Base-by-base conservation (phyloP, 2,113 vertebrate species). In the Myrmecobius fasciatus region DNA sequence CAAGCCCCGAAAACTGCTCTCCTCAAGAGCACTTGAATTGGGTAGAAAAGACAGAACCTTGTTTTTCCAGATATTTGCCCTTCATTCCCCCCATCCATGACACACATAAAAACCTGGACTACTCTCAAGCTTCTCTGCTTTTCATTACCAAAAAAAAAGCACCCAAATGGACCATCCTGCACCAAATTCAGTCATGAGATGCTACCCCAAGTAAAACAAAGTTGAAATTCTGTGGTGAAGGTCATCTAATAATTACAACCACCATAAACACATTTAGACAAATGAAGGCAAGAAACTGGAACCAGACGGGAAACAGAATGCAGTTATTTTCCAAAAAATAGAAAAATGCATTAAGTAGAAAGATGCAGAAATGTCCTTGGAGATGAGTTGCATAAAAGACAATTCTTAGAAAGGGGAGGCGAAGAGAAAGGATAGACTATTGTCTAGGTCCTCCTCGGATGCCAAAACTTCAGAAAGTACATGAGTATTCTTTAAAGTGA, bases 371-470 rank as follows among this genome's bases (percentile, higher is more conserved):
- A 14, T 43, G 36, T 11, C 92, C 92, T 14, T 89, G 51, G 52
- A 89, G 89, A 93, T 75, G 52, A 43, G 56, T 60, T 25, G 54
- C 14, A 91, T 90, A 43, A 92, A 95, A 94, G 93, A 11, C 31
- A 28, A 83, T 88, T 56, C 91, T 89, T 92, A 93, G 91, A 92
- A 91, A 83, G 67, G 67, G 17, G 67, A 83, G 67, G n/a, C 43
- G n/a, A 43, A 22, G 67, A 83, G 67, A 83, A 83, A 83, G 17
- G 67, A 83, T 75, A n/a, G 67, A 83, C n/a, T 43, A 22, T 43
- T 24, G 36, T 17, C n/a, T 83, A 43, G 20, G 67, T 43, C 20
- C 67, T 83, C 22, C n/a, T 83, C 43, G 24, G n/a, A 83, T n/a
- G n/a, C 36, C 20, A 83, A 89, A 88, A 53, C 25, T 20, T 91